phyloP scores from a whole-genome alignment of 2,113 vertebrate genomes.

The Tylochromis polylepis region DNA sequence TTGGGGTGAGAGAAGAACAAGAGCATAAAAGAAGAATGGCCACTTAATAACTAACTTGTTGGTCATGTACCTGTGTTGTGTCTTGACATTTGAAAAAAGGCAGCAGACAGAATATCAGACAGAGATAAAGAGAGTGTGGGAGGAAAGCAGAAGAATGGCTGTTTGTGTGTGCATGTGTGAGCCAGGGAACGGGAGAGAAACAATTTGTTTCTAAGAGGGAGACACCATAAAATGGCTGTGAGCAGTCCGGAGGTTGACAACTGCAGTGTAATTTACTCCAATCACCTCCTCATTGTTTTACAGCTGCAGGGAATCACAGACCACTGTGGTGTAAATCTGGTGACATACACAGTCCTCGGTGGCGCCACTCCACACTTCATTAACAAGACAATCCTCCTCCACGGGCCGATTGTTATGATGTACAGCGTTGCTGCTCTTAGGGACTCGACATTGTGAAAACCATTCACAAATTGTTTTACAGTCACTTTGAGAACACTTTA shows the following conservation, averaged over 20 bases:
- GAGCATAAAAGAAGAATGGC: neutral
- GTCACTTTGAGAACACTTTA: neutral
- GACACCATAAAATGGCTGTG: constrained; percentile 29
- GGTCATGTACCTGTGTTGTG: constrained; percentile 4
- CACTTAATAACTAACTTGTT: constrained; percentile 2
- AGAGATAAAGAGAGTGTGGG: constrained; percentile 19
- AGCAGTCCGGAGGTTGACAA: constrained; percentile 42
- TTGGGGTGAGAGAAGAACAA: neutral
- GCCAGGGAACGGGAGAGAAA: neutral
- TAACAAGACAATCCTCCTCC: constrained; percentile 57
- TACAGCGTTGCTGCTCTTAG: neutral
- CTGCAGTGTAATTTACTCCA: constrained; percentile 61
- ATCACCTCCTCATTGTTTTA: constrained; percentile 66
- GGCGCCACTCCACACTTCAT: constrained; percentile 62
- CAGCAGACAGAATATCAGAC: constrained; percentile 14
- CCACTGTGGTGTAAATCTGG: constrained; percentile 49
- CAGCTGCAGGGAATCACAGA: constrained; percentile 54
- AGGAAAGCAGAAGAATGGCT: constrained; percentile 2
- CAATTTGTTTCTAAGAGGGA: constrained; percentile 20
- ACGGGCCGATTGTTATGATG: constrained; percentile 36
- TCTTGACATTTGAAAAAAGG: constrained; percentile 36
- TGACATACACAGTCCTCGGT: constrained; percentile 48
- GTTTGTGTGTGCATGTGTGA: constrained; percentile 1
- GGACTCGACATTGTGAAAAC: neutral
- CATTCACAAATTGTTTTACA: constrained; percentile 15